These are phyloP conservation scores for Hymenopus coronatus DNA, from an alignment of 2,888 invertebrate genomes.

Conservation along the genomic window DNA sequence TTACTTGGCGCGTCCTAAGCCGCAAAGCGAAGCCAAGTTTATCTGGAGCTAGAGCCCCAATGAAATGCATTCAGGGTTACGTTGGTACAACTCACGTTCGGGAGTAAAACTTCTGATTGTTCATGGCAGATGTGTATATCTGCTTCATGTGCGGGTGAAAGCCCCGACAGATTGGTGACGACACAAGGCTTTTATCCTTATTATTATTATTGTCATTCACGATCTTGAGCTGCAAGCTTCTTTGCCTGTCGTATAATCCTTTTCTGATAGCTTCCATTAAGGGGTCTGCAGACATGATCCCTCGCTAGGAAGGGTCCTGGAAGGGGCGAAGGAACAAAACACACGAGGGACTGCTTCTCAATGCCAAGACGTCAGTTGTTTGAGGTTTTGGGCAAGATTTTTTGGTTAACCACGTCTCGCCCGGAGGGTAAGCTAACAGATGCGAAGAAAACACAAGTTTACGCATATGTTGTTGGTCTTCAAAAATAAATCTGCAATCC, in stretches of 20 bases:
- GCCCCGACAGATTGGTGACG: neutral
- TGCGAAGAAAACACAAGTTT: too few relatives aligned
- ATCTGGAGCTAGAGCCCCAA: too few relatives aligned
- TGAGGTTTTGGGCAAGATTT: neutral
- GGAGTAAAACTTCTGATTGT: too few relatives aligned
- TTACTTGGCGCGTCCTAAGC: too few relatives aligned
- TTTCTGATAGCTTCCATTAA: constrained; percentile 20
- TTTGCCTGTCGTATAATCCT: constrained; percentile 2
- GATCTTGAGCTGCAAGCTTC: neutral
- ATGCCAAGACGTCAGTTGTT: neutral
- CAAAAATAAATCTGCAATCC: too few relatives aligned
- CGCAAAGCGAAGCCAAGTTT: too few relatives aligned
- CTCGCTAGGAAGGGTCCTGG: too few relatives aligned
- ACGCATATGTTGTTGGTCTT: too few relatives aligned
- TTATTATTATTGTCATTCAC: too few relatives aligned
- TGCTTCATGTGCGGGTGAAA: too few relatives aligned
- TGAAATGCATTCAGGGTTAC: too few relatives aligned
- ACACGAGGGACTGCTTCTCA: neutral
- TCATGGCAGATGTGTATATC: neutral
- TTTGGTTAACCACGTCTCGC: neutral
- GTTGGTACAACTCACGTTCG: too few relatives aligned
- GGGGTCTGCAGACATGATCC: neutral
- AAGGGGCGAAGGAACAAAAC: neutral
- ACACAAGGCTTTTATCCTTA: neutral
- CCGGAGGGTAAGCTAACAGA: neutral